These are phyloP conservation scores for Tolmerus cingulatus DNA, from an alignment of 2,888 invertebrate species.

Conservation along the genomic window DNA sequence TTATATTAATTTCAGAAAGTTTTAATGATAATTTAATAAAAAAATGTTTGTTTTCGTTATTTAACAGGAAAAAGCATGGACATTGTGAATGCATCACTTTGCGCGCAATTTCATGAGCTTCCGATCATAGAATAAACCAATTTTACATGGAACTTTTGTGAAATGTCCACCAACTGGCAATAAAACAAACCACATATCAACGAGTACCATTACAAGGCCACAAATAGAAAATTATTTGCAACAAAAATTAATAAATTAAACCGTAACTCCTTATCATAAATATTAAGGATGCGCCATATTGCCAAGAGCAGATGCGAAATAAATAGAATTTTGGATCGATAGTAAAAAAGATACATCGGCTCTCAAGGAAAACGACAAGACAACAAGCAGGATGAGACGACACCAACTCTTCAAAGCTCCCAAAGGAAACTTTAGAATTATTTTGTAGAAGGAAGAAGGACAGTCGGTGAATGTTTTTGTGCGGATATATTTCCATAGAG, in stretches of 20 bases:
- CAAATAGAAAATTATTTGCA: background rate
- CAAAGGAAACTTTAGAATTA: conserved; percentile 14
- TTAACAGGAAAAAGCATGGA: conserved; percentile 4
- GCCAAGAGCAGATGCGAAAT: background rate
- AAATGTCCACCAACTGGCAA: background rate
- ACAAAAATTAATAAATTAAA: background rate
- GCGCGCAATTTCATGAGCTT: conserved; percentile 15
- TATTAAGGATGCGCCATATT: conserved; percentile 25
- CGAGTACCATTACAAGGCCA: background rate
- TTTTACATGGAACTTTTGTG: conserved; percentile 6
- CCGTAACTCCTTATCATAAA: background rate
- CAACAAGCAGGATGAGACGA: conserved; percentile 23
- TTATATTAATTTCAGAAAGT: background rate
- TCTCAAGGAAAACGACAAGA: background rate
- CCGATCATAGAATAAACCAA: conserved; percentile 14
- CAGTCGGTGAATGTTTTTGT: background rate
- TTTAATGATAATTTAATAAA: background rate
- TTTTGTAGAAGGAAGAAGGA: conserved; percentile 5
- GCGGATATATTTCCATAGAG: background rate
- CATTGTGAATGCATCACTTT: conserved; percentile 2
- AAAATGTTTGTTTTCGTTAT: background rate
- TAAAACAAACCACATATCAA: background rate
- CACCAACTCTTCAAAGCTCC: conserved; percentile 4
- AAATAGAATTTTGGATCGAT: conserved; percentile 26
- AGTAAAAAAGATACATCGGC: background rate